These are phyloP conservation scores for Podarcis cretensis DNA, from an alignment of 2,113 vertebrate genomes.

Conservation along the genomic window DNA sequence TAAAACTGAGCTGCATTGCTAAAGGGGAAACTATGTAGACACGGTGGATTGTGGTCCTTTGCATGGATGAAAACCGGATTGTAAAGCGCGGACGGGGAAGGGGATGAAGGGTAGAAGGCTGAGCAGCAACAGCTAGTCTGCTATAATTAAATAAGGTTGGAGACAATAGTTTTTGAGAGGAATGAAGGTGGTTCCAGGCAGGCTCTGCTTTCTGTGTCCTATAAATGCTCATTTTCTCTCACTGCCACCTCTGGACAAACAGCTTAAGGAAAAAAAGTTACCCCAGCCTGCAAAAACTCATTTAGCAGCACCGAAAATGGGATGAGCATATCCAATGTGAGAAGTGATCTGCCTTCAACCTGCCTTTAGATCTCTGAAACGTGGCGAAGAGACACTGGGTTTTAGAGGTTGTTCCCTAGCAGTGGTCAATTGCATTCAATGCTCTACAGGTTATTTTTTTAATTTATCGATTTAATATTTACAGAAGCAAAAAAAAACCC, in stretches of 20 bases:
- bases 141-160: neutral
- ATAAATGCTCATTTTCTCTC: neutral
- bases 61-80: conserved; percentile 31
- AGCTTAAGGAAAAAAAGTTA: neutral
- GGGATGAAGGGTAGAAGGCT: neutral
- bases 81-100: conserved; percentile 36
- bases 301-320: neutral
- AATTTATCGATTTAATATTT: conserved; percentile 5
- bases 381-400: conserved; percentile 24
- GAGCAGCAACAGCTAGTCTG: too few species aligned
- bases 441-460: neutral
- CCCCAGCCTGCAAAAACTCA: neutral
- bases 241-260: neutral
- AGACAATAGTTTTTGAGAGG: neutral
- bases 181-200: neutral
- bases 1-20: conserved; percentile 46
- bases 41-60: conserved; percentile 27
- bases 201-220: neutral
- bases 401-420: conserved; percentile 55
- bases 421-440: conserved; percentile 15
- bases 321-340: too few species aligned
- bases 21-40: neutral
- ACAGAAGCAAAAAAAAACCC: conserved; percentile 27
- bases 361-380: neutral
- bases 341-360: neutral